phyloP scores from a whole-genome alignment of 2,113 vertebrate species.

The Thalassoma bifasciatum region DNA sequence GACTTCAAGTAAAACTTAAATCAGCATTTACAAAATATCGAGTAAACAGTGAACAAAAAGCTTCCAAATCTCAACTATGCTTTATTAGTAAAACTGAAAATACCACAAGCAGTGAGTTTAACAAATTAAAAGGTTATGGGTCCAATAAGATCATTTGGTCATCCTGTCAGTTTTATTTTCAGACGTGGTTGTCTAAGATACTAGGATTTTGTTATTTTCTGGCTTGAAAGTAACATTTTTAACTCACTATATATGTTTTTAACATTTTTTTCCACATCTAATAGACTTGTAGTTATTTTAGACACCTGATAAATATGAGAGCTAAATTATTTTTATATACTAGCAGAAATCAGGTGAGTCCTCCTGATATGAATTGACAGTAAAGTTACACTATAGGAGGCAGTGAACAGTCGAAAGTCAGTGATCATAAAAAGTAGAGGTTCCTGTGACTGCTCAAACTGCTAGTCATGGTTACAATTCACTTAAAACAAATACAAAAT shows the following conservation, averaged over 20 bases:
- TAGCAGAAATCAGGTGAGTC: not conserved
- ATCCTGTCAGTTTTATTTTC: not conserved
- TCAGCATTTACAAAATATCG: constrained; percentile 39
- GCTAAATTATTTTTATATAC: not conserved
- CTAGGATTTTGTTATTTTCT: not conserved
- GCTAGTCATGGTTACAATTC: not conserved
- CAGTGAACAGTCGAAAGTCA: not conserved
- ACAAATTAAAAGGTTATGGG: not conserved
- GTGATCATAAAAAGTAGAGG: not conserved
- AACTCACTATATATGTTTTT: too few relatives aligned
- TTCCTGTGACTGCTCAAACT: not conserved
- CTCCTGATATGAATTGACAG: not conserved
- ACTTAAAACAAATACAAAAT: not conserved
- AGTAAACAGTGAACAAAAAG: constrained; percentile 44
- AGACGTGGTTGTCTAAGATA: not conserved
- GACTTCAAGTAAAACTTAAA: constrained; percentile 45
- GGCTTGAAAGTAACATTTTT: not conserved
- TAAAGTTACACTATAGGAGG: not conserved
- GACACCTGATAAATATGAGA: not conserved
- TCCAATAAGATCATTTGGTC: not conserved
- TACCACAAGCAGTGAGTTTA: not conserved
- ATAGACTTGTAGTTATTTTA: too few relatives aligned
- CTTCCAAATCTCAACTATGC: not conserved
- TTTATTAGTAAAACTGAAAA: too few relatives aligned
- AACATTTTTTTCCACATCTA: too few relatives aligned